A percentile compares a stretch with the other conserved stretches of the same genome.
These are phyloP conservation scores for Clusia tigrina DNA, from an alignment of 2,888 invertebrate species.

Conservation along the genomic window DNA sequence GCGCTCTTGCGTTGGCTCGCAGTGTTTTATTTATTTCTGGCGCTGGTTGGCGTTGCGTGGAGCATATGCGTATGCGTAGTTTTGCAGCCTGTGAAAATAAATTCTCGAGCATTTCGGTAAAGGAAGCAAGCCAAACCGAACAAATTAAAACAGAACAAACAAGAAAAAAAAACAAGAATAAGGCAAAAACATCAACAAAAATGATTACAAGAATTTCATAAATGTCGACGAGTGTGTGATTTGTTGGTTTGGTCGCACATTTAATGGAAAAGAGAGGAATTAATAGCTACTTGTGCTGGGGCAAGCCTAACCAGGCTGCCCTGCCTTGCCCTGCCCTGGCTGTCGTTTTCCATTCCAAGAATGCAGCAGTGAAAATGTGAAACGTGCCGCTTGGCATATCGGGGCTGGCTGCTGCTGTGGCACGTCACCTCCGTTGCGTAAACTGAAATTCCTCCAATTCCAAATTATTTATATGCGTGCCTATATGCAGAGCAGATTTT, in stretches of 20 bases:
- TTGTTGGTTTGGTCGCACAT: conserved; percentile 9
- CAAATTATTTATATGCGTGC: conserved; percentile 22
- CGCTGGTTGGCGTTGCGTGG: not conserved
- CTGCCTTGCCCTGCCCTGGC: not conserved
- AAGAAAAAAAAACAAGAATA: conserved; percentile 30
- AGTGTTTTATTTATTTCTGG: conserved; percentile 12
- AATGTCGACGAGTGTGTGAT: conserved; percentile 22
- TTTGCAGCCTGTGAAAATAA: conserved; percentile 17
- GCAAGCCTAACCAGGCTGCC: not conserved
- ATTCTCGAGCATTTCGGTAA: conserved; percentile 28
- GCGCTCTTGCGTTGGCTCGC: conserved; percentile 36
- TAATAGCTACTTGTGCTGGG: not conserved
- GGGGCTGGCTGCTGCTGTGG: not conserved
- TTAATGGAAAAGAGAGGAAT: not conserved
- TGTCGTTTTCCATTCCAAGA: not conserved
- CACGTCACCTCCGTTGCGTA: conserved; percentile 1
- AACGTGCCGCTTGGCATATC: not conserved
- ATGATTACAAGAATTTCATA: conserved; percentile 32
- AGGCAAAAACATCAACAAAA: conserved; percentile 12
- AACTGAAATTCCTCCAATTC: conserved; percentile 20
- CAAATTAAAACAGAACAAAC: conserved; percentile 1
- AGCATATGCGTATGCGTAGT: not conserved
- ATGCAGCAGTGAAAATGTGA: not conserved
- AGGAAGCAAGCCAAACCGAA: conserved; percentile 17
- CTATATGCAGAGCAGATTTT: conserved; percentile 26